These are phyloP conservation scores for Clivina fossor DNA, from an alignment of 2,888 invertebrate genomes.

Conservation along the genomic window DNA sequence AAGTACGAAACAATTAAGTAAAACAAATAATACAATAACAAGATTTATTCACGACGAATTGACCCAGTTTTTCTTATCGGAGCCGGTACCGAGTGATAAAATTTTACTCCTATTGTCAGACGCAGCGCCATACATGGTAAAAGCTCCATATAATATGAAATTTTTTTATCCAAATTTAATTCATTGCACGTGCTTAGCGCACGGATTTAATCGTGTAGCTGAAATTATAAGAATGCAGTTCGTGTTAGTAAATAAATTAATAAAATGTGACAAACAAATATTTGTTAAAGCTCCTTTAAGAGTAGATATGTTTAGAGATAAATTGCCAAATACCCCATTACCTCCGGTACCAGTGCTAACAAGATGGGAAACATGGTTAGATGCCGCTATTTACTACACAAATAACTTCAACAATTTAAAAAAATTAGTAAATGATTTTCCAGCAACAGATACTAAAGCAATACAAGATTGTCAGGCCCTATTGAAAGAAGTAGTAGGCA, in stretches of 20 bases:
- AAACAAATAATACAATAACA: conserved; percentile 15
- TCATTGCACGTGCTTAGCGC: conserved; percentile 45
- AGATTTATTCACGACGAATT: conserved; percentile 8
- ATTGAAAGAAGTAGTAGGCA: no score
- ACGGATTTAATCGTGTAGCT: conserved; percentile 43
- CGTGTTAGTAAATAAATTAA: conserved; percentile 41
- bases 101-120: no score
- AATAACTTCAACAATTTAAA: conserved; percentile 33
- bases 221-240: conserved; percentile 42
- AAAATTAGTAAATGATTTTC: conserved; percentile 8
- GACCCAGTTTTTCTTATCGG: conserved; percentile 2
- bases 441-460: conserved; percentile 17
- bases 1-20: conserved; percentile 21
- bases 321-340: conserved; percentile 40
- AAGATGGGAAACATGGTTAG: conserved; percentile 3
- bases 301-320: conserved; percentile 43
- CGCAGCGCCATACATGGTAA: no score
- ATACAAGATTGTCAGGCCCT: no score
- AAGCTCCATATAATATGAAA: conserved; percentile 41
- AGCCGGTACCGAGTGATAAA: conserved; percentile 11
- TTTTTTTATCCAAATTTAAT: conserved; percentile 42
- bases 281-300: conserved; percentile 44
- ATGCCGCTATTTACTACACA: conserved; percentile 39
- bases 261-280: conserved; percentile 42
- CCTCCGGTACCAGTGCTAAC: conserved; percentile 45